phyloP scores from a whole-genome alignment of 1,140 invertebrate genomes.

The Drosophila chauvacae region DNA sequence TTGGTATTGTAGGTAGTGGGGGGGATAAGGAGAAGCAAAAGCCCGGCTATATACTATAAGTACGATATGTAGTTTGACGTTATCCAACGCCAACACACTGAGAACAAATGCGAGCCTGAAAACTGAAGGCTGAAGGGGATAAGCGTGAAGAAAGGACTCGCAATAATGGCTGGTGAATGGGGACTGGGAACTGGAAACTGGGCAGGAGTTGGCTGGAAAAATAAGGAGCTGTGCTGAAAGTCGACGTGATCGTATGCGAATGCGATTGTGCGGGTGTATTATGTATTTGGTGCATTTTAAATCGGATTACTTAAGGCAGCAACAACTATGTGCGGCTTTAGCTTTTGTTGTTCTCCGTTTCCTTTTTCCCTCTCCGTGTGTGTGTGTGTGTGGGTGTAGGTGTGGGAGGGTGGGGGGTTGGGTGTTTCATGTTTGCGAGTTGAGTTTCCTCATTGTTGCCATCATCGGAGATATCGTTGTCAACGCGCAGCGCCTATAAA shows the following conservation, averaged over 20 bases:
- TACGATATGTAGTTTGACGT: slow-evolving; percentile 69
- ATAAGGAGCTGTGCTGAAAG: slow-evolving; percentile 9
- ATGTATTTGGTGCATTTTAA: slow-evolving; percentile 78
- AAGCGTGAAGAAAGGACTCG: slow-evolving; percentile 13
- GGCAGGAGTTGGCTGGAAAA: neutral
- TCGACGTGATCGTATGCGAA: slow-evolving; percentile 79
- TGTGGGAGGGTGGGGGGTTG: neutral
- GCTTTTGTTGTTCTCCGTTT: slow-evolving; percentile 44
- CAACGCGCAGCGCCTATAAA: slow-evolving; percentile 50
- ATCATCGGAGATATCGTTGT: slow-evolving; percentile 50
- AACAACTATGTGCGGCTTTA: slow-evolving; percentile 65
- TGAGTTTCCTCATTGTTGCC: slow-evolving; percentile 45
- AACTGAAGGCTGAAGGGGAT: slow-evolving; percentile 30
- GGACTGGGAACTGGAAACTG: neutral
- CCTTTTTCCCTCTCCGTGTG: neutral
- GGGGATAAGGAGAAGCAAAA: slow-evolving; percentile 13
- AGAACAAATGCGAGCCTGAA: slow-evolving; percentile 40
- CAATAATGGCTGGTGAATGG: neutral
- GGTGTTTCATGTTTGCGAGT: slow-evolving; percentile 12
- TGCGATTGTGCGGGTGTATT: slow-evolving; percentile 76
- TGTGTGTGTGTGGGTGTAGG: neutral
- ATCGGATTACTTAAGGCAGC: slow-evolving; percentile 80
- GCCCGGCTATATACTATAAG: slow-evolving; percentile 37
- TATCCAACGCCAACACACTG: slow-evolving; percentile 67
- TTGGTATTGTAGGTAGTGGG: neutral